phyloP scores from a whole-genome alignment of 2,888 invertebrate genomes.

The Agrochola macilenta region DNA sequence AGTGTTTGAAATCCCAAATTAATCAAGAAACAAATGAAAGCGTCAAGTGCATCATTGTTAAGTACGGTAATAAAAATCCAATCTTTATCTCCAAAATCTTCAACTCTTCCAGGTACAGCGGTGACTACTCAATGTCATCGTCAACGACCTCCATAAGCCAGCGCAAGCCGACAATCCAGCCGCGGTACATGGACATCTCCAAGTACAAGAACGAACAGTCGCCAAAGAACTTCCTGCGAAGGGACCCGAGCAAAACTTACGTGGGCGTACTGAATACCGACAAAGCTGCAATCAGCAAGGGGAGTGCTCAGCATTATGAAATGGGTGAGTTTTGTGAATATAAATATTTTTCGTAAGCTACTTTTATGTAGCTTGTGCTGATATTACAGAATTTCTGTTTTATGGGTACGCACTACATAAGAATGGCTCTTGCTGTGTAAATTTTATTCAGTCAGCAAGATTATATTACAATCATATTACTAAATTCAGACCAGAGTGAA shows the following conservation, averaged over 20 bases:
- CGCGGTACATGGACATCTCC: slow-evolving; percentile 91
- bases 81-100: neutral
- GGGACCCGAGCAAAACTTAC: slow-evolving; percentile 90
- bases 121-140: slow-evolving; percentile 88
- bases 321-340: slow-evolving; percentile 79
- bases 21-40: neutral
- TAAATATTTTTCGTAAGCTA: neutral
- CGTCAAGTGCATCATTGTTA: neutral
- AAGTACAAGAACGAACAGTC: slow-evolving; percentile 90
- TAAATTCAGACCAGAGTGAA: neutral
- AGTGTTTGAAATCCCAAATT: neutral
- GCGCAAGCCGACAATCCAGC: slow-evolving; percentile 79
- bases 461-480: neutral
- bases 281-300: slow-evolving; percentile 73
- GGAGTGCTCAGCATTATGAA: slow-evolving; percentile 85
- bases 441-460: neutral
- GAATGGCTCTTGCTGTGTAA: neutral
- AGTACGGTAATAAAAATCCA: neutral
- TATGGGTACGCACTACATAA: neutral
- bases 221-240: slow-evolving; percentile 87
- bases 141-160: slow-evolving; percentile 84
- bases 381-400: neutral
- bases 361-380: neutral
- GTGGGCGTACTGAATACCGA: slow-evolving; percentile 79
- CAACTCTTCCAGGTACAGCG: slow-evolving; percentile 81